These are phyloP conservation scores for Drosophila prostipennis DNA, from an alignment of 2,888 invertebrate genomes.

Conservation along the genomic window DNA sequence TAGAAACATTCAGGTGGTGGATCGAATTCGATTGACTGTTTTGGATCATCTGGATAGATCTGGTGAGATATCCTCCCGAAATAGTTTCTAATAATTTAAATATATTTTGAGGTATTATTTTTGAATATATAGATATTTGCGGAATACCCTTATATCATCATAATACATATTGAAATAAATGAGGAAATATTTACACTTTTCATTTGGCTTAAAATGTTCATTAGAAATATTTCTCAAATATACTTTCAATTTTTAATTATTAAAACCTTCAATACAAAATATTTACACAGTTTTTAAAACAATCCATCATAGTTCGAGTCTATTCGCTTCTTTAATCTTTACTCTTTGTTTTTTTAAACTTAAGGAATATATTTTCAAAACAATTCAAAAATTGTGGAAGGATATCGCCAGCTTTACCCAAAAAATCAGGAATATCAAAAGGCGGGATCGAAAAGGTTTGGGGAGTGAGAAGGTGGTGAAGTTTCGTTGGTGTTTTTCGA, in stretches of 20 bases:
- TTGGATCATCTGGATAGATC: background rate
- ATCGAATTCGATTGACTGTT: background rate
- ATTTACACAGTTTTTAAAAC: conserved; percentile 8
- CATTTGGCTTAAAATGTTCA: too few relatives aligned
- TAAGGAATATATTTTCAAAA: background rate
- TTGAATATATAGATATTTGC: too few relatives aligned
- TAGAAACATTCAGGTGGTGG: conserved; percentile 18
- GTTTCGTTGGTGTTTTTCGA: conserved; percentile 22
- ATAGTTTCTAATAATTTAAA: too few relatives aligned
- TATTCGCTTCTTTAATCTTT: conserved; percentile 13
- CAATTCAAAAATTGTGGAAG: background rate
- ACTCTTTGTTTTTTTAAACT: background rate
- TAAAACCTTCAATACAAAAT: background rate
- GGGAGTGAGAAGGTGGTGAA: conserved; percentile 9
- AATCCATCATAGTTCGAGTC: conserved; percentile 18
- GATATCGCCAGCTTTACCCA: conserved; percentile 11
- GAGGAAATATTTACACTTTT: background rate
- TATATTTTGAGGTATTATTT: too few relatives aligned
- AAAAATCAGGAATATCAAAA: background rate
- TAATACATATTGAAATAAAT: background rate
- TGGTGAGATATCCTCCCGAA: conserved; percentile 3
- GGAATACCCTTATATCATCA: too few relatives aligned
- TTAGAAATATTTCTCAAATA: too few relatives aligned
- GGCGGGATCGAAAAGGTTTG: background rate
- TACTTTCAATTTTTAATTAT: too few relatives aligned